Evolutionary conservation across 2,888 invertebrate genomes (phyloP).

Genomic region (Dascillus cervinus): DNA sequence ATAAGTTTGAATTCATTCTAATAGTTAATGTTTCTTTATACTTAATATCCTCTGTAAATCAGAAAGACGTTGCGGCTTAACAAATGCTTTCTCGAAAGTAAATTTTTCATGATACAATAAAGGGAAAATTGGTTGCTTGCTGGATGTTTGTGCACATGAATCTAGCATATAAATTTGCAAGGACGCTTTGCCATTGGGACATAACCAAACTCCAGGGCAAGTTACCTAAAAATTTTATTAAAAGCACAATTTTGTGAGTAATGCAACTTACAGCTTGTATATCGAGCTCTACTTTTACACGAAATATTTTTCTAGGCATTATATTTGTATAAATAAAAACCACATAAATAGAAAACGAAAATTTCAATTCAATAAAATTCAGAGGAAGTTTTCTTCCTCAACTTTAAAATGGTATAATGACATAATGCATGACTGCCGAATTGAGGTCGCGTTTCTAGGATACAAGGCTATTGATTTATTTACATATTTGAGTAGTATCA

Average conservation of each 20-base stretch:
- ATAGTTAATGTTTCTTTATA: conserved; percentile 19
- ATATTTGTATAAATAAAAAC: conserved; percentile 1
- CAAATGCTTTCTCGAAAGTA: conserved; percentile 55
- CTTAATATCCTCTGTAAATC: conserved; percentile 43
- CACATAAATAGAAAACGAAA: background rate
- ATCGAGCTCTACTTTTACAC: conserved; percentile 51
- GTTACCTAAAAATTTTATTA: conserved; percentile 49
- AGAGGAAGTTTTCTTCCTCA: too few species aligned
- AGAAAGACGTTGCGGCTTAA: conserved; percentile 38
- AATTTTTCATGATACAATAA: conserved; percentile 64
- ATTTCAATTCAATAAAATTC: too few species aligned
- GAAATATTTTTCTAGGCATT: conserved; percentile 46
- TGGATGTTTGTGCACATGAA: conserved; percentile 59
- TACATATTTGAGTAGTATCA: too few species aligned
- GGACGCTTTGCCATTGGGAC: conserved; percentile 69
- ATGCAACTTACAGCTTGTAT: conserved; percentile 46
- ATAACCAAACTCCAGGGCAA: conserved; percentile 82
- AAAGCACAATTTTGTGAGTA: conserved; percentile 6
- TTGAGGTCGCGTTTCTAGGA: too few species aligned
- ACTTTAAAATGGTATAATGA: too few species aligned
- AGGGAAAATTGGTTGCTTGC: conserved; percentile 63
- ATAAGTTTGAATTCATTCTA: background rate
- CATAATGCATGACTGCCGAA: too few species aligned
- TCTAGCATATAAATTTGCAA: conserved; percentile 62
- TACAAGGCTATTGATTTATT: too few species aligned